Evolutionary conservation across 2,888 invertebrate genomes (phyloP).

Genomic region (Pollenia labialis): DNA sequence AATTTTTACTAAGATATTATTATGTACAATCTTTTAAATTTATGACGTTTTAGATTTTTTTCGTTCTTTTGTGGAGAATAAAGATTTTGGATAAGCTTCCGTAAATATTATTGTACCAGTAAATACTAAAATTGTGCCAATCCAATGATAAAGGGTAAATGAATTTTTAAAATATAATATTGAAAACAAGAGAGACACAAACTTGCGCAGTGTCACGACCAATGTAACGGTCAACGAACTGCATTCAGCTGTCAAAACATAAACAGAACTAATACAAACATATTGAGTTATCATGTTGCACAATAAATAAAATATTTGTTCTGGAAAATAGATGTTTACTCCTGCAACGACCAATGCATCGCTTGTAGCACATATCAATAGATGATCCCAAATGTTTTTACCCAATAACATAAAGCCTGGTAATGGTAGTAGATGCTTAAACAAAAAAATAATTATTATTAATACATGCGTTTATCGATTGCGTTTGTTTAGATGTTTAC

Average conservation of each 20-base stretch:
- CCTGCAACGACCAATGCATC: slow-evolving; percentile 85
- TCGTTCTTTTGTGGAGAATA: slow-evolving; percentile 25
- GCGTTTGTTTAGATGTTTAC: slow-evolving; percentile 83
- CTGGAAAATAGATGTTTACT: slow-evolving; percentile 86
- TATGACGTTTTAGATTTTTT: slow-evolving; percentile 61
- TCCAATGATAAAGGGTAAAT: slow-evolving; percentile 95
- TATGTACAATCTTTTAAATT: slow-evolving; percentile 18
- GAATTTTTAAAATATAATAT: slow-evolving; percentile 96
- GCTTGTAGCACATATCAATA: slow-evolving; percentile 89
- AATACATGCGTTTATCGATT: background rate
- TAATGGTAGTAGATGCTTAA: slow-evolving; percentile 93
- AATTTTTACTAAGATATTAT: background rate
- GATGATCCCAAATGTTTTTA: slow-evolving; percentile 91
- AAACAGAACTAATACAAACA: slow-evolving; percentile 97
- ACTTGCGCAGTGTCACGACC: slow-evolving; percentile 97
- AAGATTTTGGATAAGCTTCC: slow-evolving; percentile 87
- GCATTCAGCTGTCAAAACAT: slow-evolving; percentile 96
- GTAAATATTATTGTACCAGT: slow-evolving; percentile 96
- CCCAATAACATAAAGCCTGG: slow-evolving; percentile 94
- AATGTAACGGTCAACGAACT: slow-evolving; percentile 97
- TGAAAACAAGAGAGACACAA: slow-evolving; percentile 96
- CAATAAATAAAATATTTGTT: slow-evolving; percentile 90
- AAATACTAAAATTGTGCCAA: slow-evolving; percentile 95
- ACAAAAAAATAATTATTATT: slow-evolving; percentile 74
- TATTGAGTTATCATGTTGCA: slow-evolving; percentile 95